Percentiles rank a stretch among this genome's conserved stretches.
phyloP scores from a whole-genome alignment of 2,888 invertebrate species.

The Pristionchus entomophagus region DNA sequence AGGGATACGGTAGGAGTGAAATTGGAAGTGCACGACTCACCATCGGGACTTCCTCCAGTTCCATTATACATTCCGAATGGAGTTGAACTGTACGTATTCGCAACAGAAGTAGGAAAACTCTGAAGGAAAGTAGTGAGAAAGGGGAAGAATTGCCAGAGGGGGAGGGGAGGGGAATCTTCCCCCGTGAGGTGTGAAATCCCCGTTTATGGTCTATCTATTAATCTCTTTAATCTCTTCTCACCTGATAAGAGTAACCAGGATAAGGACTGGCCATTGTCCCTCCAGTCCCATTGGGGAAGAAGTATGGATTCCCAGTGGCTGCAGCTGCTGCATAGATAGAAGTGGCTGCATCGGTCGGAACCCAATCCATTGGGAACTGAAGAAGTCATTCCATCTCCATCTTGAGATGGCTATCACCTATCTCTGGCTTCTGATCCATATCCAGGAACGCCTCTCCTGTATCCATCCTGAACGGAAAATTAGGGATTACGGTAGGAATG shows the following conservation, averaged over 20 bases:
- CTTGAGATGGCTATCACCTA: conserved; percentile 14
- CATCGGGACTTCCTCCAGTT: conserved; percentile 10
- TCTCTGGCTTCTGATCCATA: conserved; percentile 54
- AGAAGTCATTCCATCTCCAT: conserved; percentile 7
- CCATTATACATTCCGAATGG: background rate
- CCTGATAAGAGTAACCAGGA: conserved; percentile 11
- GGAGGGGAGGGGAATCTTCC: too few species aligned
- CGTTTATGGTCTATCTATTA: background rate
- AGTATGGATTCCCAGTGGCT: background rate
- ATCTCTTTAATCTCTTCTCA: background rate
- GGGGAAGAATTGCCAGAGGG: background rate
- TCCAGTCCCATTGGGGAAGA: background rate
- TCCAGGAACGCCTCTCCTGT: conserved; percentile 40
- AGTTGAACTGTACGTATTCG: background rate
- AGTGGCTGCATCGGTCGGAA: background rate
- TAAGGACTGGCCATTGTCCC: background rate
- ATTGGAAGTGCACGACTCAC: background rate
- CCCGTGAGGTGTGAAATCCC: background rate
- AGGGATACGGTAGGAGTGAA: background rate
- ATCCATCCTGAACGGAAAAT: background rate
- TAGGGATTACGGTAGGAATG: background rate
- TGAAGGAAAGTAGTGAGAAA: background rate
- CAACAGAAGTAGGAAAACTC: background rate
- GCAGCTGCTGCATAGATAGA: conserved; percentile 32
- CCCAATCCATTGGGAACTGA: background rate